Conservation (phyloP, 2,113 vertebrate genomes). For the Prietella phreatophila region DNA sequence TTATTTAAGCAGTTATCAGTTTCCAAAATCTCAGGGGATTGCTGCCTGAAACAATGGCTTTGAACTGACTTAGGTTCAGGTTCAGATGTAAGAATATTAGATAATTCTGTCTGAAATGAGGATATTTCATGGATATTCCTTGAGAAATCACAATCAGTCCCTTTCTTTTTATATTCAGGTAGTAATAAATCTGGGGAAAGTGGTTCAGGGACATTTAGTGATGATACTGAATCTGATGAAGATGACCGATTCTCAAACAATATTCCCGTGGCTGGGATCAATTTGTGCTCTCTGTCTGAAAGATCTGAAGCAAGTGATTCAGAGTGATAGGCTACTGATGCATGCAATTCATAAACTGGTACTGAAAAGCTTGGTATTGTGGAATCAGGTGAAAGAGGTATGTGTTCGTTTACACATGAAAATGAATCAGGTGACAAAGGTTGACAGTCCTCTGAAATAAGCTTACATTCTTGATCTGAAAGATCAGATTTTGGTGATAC, state of each 20-base stretch:
- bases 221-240: conserved; percentile 44
- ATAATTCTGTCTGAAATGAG: neutral
- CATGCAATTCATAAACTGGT: conserved; percentile 3
- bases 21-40: conserved; percentile 1
- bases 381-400: conserved; percentile 44
- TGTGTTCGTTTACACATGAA: conserved; percentile 44
- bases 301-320: conserved; percentile 46
- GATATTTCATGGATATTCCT: neutral
- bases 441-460: conserved; percentile 40
- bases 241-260: conserved; percentile 10
- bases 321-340: neutral
- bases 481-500: conserved; percentile 45
- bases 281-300: conserved; percentile 48
- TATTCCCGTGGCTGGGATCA: conserved; percentile 11
- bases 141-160: conserved; percentile 4
- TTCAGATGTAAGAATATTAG: neutral
- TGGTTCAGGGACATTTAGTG: conserved; percentile 1
- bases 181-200: neutral
- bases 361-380: conserved; percentile 19
- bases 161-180: conserved; percentile 1
- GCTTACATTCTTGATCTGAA: conserved; percentile 48
- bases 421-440: conserved; percentile 55
- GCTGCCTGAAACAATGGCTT: conserved; percentile 5
- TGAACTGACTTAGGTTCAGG: neutral
- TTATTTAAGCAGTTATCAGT: neutral